Conservation (phyloP, 1,140 invertebrate genomes). For the Helicoverpa armigera region DNA sequence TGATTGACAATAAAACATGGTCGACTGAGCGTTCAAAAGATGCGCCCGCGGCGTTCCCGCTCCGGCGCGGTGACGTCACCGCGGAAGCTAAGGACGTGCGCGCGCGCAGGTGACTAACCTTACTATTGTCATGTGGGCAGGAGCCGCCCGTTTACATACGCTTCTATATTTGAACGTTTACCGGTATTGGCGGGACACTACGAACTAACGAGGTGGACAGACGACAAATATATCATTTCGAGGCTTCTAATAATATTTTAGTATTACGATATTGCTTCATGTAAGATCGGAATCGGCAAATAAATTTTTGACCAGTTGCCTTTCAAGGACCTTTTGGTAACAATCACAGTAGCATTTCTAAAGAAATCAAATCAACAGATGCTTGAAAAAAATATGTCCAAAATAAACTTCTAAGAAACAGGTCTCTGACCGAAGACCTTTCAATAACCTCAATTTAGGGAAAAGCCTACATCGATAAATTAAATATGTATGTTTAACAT, state of each 20-base stretch:
- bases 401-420: too few species aligned
- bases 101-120: conserved; percentile 72
- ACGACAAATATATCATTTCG: neutral
- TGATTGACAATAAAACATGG: conserved; percentile 21
- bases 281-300: too few species aligned
- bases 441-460: conserved; percentile 1
- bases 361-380: too few species aligned
- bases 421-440: too few species aligned
- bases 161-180: conserved; percentile 45
- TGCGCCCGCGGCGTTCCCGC: conserved; percentile 54
- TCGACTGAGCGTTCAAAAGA: conserved; percentile 31
- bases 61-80: conserved; percentile 68
- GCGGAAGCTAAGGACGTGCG: conserved; percentile 71
- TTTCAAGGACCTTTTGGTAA: too few species aligned
- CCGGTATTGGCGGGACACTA: conserved; percentile 32
- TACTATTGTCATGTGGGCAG: conserved; percentile 60
- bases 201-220: neutral
- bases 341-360: too few species aligned
- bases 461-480: neutral
- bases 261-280: neutral
- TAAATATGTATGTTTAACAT: too few species aligned
- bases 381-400: too few species aligned
- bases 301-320: too few species aligned
- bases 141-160: conserved; percentile 30
- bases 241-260: neutral